These are phyloP conservation scores for Oncorhynchus nerka DNA, from an alignment of 2,113 vertebrate species.

Conservation along the genomic window DNA sequence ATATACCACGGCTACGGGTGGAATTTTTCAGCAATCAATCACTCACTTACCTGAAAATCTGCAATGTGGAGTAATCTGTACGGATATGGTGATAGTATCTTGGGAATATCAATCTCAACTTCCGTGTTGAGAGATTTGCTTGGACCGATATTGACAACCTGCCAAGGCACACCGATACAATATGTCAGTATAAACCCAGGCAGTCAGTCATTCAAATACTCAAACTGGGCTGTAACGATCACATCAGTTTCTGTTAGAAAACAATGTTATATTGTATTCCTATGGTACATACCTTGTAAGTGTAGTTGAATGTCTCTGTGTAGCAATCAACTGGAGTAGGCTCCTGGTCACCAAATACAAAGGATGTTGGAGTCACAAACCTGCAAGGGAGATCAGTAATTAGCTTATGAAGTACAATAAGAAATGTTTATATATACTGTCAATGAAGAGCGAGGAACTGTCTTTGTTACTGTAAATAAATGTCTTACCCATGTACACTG, in stretches of 20 bases:
- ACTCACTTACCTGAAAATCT: constrained; percentile 81
- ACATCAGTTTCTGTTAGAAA: background rate
- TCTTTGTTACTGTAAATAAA: background rate
- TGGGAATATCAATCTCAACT: constrained; percentile 82
- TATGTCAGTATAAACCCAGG: background rate
- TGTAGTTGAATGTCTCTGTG: constrained; percentile 85
- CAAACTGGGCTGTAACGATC: background rate
- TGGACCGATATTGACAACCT: constrained; percentile 89
- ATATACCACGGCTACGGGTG: no score
- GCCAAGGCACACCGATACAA: constrained; percentile 13
- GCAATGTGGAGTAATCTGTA: constrained; percentile 79
- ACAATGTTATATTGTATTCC: no score
- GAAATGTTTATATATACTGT: no score
- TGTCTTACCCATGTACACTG: constrained; percentile 83
- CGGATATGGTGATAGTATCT: constrained; percentile 74
- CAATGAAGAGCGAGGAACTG: no score
- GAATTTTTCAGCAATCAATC: no score
- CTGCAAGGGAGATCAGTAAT: constrained; percentile 60
- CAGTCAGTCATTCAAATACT: background rate
- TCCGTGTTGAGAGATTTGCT: constrained; percentile 80
- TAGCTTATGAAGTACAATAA: background rate
- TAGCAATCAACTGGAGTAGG: constrained; percentile 72
- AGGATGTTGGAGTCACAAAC: constrained; percentile 81
- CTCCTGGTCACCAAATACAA: constrained; percentile 82
- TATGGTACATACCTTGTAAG: constrained; percentile 80